Conservation (phyloP, 2,888 invertebrate species). For the Tipula vernalis region DNA sequence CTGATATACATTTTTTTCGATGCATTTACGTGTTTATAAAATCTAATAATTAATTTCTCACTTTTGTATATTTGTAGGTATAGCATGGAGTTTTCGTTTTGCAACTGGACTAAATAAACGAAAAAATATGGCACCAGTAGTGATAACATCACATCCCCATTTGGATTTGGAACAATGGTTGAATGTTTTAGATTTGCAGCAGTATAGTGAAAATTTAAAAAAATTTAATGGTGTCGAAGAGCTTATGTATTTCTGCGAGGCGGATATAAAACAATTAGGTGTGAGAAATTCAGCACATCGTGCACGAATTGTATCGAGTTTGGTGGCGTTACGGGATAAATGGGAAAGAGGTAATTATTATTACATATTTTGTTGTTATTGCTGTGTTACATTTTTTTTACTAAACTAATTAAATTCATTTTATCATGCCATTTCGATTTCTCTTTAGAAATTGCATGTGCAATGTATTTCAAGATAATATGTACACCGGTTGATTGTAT, state of each 20-base stretch:
- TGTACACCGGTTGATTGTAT: not conserved
- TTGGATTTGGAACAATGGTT: conserved; percentile 47
- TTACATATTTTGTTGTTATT: not conserved
- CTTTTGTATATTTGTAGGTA: conserved; percentile 25
- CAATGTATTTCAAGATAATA: not conserved
- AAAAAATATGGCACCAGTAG: conserved; percentile 24
- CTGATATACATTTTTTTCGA: no score
- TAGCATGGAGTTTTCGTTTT: conserved; percentile 38
- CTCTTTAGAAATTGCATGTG: not conserved
- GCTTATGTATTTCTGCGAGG: conserved; percentile 42
- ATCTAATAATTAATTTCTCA: not conserved
- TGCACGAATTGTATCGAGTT: conserved; percentile 48
- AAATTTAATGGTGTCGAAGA: conserved; percentile 45
- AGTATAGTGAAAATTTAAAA: conserved; percentile 30
- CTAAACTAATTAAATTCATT: not conserved
- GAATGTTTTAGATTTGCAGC: conserved; percentile 32
- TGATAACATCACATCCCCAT: conserved; percentile 31
- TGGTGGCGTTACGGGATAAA: conserved; percentile 49
- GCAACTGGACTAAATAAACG: conserved; percentile 22
- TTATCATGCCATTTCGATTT: not conserved
- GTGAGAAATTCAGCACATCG: conserved; percentile 49
- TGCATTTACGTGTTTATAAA: not conserved
- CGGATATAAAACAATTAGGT: conserved; percentile 46
- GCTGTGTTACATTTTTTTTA: not conserved
- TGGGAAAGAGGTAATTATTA: conserved; percentile 38